Evolutionary conservation across 2,113 vertebrate genomes (phyloP), one percentile per base, ranked within the genome.

Genomic region (Macrotis lagotis): DNA sequence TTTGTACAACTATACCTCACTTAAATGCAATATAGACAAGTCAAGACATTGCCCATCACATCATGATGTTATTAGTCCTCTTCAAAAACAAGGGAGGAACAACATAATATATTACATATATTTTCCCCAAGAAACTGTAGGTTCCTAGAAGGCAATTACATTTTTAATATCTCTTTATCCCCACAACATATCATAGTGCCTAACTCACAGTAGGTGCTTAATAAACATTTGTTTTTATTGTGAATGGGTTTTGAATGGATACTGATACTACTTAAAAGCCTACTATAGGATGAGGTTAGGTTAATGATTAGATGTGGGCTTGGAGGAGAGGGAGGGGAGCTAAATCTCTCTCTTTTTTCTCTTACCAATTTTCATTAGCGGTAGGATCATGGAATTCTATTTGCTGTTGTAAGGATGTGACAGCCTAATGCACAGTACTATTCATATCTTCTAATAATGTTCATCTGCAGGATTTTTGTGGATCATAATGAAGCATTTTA

Each of bases 401-500:
- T 53, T 91, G 59, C 44, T 93, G 22, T 48, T 49, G 51, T 52
- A 52, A 26, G 91, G 48, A 93, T 83, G 14, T 89, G 19, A 90
- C 52, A 92, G 50, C 48, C 92, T 59, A 93, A 93, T 11, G 53
- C 59, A 53, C 51, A 52, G 48, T 44, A 48, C 93, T 93, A 94
- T 95, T 96, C 48, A 51, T 0, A 0, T 91, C n/a, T 98, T 74
- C 51, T 89, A 53, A 47, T 95, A 88, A 92, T 94, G 91, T 24
- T 83, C 66, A 83, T 92, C 92, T 89, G 50, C 83, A 91, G 59
- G 90, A 90, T 93, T 97, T 44, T 95, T 28, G 31, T 95, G 89
- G 92, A 37, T 93, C 37, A 4, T 90, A 96, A 95, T 91, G 50
- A 95, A 96, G 90, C 74, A 94, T 96, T 94, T 97, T 95, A 97